Evolutionary conservation across 2,888 invertebrate genomes (phyloP), one percentile per base, ranked within the genome.

Genomic region (Ormyrus labotus): DNA sequence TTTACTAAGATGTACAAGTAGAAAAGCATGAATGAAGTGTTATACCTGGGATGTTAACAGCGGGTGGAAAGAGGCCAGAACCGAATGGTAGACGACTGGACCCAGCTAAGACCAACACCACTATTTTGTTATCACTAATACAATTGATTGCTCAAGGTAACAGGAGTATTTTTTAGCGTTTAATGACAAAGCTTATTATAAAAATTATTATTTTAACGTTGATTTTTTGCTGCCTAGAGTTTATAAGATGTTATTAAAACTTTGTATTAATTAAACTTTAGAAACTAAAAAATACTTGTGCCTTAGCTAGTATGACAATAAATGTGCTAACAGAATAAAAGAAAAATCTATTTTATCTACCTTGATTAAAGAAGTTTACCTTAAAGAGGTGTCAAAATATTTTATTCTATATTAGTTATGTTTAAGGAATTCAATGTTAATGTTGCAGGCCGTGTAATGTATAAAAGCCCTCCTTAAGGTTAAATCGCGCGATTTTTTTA

Each of bases 71-170:
- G 86, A 90, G 89, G 85, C 88, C 88, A 87, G 89, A 87, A 88
- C 88, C 88, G 86, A 87, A 86, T 85, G 89, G 88, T 85, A 87
- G 89, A 83, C 89, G 90, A 87, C 88, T 88, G 86, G 89, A 87
- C 84, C 90, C 90, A 89, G 88, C 90, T 90, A 89, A 86, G 88
- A 88, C 75, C 85, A 88, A 89, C 83, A 88, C 86, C 85, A 88
- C 85, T 84, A 85, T 85, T 83, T 84, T 84, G 82, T 88, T 87
- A 87, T 84, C 85, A 85, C 85, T 86, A 85, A 81, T 67, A 51
- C n/a, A 76, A 51, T 60, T 5, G 47, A 8, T 65, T 7, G 13
- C 55, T 57, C 55, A 48, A 6, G 9, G 6, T 48, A 34, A 60
- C 6, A 47, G 45, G 19, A 73, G 47, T 55, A 55, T 47, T 55